Percentiles rank a stretch among this genome's conserved stretches.
These are phyloP conservation scores for Onychorhynchus coronatus DNA, from an alignment of 2,113 vertebrate species.

Conservation along the genomic window DNA sequence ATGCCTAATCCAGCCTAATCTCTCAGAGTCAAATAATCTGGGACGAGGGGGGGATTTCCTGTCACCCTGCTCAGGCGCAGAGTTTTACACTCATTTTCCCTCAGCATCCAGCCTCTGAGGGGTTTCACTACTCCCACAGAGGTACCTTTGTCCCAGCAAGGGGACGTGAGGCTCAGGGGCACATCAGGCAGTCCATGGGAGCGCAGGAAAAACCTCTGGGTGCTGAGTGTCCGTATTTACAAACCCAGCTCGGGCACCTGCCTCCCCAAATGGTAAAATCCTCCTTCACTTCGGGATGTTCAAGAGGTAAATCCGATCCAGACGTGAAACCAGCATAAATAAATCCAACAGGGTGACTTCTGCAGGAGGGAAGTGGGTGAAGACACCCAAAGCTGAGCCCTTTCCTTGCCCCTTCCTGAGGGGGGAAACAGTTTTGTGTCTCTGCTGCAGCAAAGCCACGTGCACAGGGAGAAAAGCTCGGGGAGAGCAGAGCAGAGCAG, in stretches of 20 bases:
- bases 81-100: background rate
- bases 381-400: background rate
- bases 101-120: background rate
- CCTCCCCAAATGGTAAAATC: background rate
- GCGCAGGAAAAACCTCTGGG: background rate
- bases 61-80: background rate
- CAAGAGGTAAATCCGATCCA: background rate
- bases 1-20: background rate
- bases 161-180: background rate
- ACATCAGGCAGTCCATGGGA: background rate
- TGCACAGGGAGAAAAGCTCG: background rate
- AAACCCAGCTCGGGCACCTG: background rate
- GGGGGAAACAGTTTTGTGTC: background rate
- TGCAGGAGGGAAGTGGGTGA: accelerated
- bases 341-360: background rate
- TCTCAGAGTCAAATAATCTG: background rate
- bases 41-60: background rate
- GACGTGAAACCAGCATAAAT: background rate
- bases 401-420: accelerated
- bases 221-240: background rate
- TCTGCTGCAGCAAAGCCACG: background rate
- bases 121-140: background rate
- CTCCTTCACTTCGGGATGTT: background rate
- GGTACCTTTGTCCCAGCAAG: background rate
- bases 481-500: background rate